Evolutionary conservation across 2,797 vertebrate species (phyloP).

Genomic region (Prunella strophiata): DNA sequence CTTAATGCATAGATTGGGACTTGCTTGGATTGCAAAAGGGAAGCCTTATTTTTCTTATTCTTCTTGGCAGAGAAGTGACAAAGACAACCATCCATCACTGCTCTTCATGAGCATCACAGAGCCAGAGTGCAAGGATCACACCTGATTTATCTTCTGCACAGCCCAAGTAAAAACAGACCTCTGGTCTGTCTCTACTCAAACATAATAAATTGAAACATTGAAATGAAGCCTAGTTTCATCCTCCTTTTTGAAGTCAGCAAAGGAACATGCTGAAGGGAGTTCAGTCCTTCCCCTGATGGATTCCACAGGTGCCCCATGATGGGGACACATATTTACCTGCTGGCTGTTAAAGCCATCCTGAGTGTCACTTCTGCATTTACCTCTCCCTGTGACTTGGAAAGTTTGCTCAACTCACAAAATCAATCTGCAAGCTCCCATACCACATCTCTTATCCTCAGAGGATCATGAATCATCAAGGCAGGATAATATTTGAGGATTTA

Average conservation of each 20-base stretch:
- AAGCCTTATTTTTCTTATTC: background rate
- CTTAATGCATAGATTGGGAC: background rate
- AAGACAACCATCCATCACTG: background rate
- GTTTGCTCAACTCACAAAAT: background rate
- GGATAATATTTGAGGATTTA: constrained; percentile 21
- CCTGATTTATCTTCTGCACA: background rate
- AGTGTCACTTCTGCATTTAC: background rate
- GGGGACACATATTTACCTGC: background rate
- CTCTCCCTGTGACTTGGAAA: background rate
- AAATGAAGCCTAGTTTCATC: background rate
- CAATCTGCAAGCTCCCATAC: background rate
- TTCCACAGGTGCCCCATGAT: background rate
- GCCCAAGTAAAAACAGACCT: background rate
- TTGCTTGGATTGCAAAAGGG: background rate
- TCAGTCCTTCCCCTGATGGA: background rate
- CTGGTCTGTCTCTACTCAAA: background rate
- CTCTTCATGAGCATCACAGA: background rate
- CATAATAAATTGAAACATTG: background rate
- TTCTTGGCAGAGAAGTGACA: background rate
- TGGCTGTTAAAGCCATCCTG: background rate
- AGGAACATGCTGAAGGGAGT: background rate
- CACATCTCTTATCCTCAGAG: background rate
- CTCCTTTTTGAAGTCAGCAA: background rate
- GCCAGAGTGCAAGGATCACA: background rate
- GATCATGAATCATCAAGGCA: constrained; percentile 24